phyloP scores from a whole-genome alignment of 92 coral and sea anemone genomes.

The Pocillopora grandis region DNA sequence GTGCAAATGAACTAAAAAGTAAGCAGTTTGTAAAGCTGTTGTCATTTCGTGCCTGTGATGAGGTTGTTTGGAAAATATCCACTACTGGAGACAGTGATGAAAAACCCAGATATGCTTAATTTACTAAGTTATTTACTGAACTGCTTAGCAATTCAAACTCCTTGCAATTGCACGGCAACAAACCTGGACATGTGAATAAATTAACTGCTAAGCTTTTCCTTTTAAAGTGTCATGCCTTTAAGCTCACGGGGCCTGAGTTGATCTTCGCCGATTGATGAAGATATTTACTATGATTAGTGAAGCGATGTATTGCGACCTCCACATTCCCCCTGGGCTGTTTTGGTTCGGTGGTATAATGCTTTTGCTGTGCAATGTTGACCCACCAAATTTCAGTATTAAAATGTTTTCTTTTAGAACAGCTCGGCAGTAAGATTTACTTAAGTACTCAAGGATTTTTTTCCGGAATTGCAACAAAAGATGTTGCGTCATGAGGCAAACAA shows the following conservation, averaged over 20 bases:
- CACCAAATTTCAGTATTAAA: conserved; percentile 10
- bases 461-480: conserved; percentile 44
- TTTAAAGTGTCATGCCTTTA: conserved; percentile 17
- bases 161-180: conserved; percentile 36
- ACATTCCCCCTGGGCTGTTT: neutral
- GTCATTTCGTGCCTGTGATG: conserved; percentile 7
- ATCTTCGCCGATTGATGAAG: neutral
- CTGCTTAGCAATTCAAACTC: conserved; percentile 53
- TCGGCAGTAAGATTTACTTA: conserved; percentile 42
- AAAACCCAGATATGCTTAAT: conserved; percentile 54
- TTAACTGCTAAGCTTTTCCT: conserved; percentile 16
- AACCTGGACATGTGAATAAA: conserved; percentile 35
- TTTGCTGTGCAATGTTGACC: neutral
- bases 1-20: conserved; percentile 32
- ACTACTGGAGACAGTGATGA: conserved; percentile 45
- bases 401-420: conserved; percentile 1
- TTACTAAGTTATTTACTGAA: conserved; percentile 41
- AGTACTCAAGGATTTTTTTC: conserved; percentile 41
- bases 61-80: conserved; percentile 2
- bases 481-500: conserved; percentile 47
- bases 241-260: conserved; percentile 17
- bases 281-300: conserved; percentile 3
- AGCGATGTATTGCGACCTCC: neutral
- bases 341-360: neutral
- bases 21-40: conserved; percentile 25